Evolutionary conservation across 2,888 invertebrate species (phyloP).

Genomic region (Melipona beecheii): DNA sequence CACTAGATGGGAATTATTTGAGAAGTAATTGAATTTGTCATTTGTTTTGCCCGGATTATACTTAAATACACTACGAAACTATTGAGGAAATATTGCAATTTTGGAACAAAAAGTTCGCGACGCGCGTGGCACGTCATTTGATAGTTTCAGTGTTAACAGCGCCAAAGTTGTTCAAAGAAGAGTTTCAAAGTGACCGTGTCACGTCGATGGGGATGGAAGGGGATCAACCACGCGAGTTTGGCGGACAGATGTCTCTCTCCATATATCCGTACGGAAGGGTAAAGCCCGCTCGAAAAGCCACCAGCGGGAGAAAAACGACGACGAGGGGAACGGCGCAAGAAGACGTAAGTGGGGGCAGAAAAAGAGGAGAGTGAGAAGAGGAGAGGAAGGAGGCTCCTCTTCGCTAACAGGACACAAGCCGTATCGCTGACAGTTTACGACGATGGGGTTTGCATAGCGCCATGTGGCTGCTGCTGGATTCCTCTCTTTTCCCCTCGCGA

Average conservation of each 20-base stretch:
- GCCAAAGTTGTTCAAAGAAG: no score
- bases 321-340: conserved; percentile 10
- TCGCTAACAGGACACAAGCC: conserved; percentile 65
- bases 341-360: conserved; percentile 17
- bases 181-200: no score
- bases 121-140: no score
- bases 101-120: no score
- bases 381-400: conserved; percentile 50
- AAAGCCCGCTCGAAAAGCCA: conserved; percentile 45
- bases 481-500: conserved; percentile 25
- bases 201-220: no score
- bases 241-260: conserved; percentile 57
- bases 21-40: no score
- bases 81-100: no score
- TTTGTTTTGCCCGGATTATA: no score
- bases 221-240: conserved; percentile 39
- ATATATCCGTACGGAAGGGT: conserved; percentile 50
- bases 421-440: conserved; percentile 78
- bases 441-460: conserved; percentile 76
- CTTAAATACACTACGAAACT: no score
- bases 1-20: no score
- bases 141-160: no score
- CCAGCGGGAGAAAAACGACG: background rate
- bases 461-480: conserved; percentile 73
- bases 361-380: conserved; percentile 28